Conservation (phyloP, 2,113 vertebrate species). For the Petromus typicus region DNA sequence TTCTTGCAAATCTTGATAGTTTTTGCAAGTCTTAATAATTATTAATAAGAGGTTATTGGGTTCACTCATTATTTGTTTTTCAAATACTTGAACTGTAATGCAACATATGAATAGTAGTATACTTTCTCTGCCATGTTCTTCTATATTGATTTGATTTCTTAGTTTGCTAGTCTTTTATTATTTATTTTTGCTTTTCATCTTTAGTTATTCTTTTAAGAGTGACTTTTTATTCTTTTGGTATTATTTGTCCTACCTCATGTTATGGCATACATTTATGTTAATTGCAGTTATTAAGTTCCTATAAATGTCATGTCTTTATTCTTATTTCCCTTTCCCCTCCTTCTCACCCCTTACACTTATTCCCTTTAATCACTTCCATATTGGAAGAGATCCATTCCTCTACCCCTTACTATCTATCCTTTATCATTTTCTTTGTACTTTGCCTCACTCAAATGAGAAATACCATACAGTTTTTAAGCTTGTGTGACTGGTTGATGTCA, state of each 20-base stretch:
- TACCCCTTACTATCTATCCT: neutral
- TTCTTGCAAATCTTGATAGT: slow-evolving; percentile 24
- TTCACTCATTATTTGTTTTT: neutral
- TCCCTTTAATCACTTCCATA: neutral
- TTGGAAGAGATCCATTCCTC: neutral
- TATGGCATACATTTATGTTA: neutral
- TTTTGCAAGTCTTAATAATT: slow-evolving; percentile 40
- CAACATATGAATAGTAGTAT: neutral
- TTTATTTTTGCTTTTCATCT: neutral
- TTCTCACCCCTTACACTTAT: neutral
- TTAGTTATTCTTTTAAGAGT: slow-evolving; percentile 33
- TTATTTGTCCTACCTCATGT: neutral
- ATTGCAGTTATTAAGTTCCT: neutral
- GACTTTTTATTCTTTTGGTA: slow-evolving; percentile 9
- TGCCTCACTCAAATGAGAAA: neutral
- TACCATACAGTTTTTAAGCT: neutral
- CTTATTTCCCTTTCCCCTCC: neutral
- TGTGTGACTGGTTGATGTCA: neutral
- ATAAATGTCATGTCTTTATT: neutral
- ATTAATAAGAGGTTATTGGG: slow-evolving; percentile 18
- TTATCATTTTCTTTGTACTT: neutral
- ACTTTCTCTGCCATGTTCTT: slow-evolving; percentile 4
- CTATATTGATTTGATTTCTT: neutral
- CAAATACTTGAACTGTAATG: neutral
- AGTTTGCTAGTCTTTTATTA: slow-evolving; percentile 14